phyloP scores from a whole-genome alignment of 2,113 vertebrate species.

The Scortum barcoo region DNA sequence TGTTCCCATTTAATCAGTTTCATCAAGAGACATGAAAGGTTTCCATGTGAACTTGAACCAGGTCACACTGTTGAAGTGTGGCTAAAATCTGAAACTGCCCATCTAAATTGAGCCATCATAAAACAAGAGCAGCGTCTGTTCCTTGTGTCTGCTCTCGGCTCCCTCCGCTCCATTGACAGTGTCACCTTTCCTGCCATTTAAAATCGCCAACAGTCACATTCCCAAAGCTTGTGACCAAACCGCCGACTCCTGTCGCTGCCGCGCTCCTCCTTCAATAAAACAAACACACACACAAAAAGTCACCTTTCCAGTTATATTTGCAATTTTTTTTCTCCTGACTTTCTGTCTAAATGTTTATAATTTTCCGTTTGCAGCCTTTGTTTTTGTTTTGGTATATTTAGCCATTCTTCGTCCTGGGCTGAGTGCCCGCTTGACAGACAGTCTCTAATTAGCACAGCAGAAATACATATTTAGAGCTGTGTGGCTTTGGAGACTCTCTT shows the following conservation, averaged over 20 bases:
- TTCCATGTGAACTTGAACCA: neutral
- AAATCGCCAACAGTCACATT: slow-evolving; percentile 31
- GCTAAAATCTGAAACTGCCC: neutral
- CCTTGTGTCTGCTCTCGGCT: slow-evolving; percentile 5
- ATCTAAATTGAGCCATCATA: slow-evolving; percentile 19
- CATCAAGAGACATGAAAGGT: neutral
- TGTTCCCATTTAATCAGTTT: neutral
- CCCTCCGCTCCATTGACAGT: slow-evolving; percentile 2
- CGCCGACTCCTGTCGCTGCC: slow-evolving; percentile 42
- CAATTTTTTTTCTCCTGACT: slow-evolving; percentile 69
- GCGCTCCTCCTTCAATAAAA: slow-evolving; percentile 38
- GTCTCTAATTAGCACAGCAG: slow-evolving; percentile 85
- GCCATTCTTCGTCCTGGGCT: slow-evolving; percentile 78
- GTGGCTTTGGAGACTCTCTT: slow-evolving; percentile 83
- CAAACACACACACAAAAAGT: slow-evolving; percentile 59
- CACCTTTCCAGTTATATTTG: slow-evolving; percentile 69
- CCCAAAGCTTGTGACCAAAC: slow-evolving; percentile 46
- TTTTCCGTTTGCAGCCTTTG: slow-evolving; percentile 79
- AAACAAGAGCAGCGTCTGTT: slow-evolving; percentile 11
- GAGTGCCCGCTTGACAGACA: slow-evolving; percentile 75
- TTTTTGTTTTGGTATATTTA: slow-evolving; percentile 86
- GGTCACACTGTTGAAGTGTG: slow-evolving; percentile 4
- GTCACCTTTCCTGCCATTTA: slow-evolving; percentile 24
- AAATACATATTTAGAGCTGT: slow-evolving; percentile 85
- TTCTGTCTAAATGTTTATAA: slow-evolving; percentile 81